Evolutionary conservation across 2,797 vertebrate genomes (phyloP).

Genomic region (Phyllotis vaccarum): DNA sequence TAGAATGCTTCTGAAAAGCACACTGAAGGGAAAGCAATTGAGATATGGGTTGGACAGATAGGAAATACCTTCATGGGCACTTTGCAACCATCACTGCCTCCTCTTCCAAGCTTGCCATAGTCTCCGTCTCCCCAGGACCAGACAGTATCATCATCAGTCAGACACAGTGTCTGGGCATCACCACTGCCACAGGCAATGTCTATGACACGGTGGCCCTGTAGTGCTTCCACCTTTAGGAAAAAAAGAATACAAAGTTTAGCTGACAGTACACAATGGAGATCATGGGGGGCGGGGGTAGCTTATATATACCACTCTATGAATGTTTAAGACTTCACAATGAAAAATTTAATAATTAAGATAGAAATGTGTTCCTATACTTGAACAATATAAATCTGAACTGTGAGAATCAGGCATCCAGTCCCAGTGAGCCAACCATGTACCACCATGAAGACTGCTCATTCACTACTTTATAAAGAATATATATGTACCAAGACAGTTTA

Average conservation of each 20-base stretch:
- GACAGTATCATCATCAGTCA: constrained; percentile 98
- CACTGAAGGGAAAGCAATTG: background rate
- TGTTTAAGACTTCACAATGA: background rate
- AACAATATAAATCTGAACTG: background rate
- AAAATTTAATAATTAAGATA: background rate
- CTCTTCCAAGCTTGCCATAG: constrained; percentile 98
- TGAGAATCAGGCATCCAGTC: background rate
- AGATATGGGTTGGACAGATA: background rate
- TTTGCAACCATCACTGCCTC: constrained; percentile 99
- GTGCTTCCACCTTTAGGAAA: constrained; percentile 94
- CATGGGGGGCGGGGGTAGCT: too few species aligned
- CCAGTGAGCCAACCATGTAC: background rate
- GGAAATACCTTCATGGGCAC: constrained; percentile 96
- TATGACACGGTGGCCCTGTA: constrained; percentile 97
- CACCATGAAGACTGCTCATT: background rate
- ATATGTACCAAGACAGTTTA: too few species aligned
- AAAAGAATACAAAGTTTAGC: background rate
- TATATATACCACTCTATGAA: background rate
- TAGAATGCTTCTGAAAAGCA: background rate
- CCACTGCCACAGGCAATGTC: constrained; percentile 98
- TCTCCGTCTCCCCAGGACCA: constrained; percentile 99
- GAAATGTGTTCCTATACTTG: background rate
- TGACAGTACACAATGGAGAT: background rate
- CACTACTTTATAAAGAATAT: too few species aligned
- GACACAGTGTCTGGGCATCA: constrained; percentile 97